A percentile compares a stretch with the other conserved stretches of the same genome.
Evolutionary conservation across 2,888 invertebrate species (phyloP).

Genomic region (Hoplodrina ambigua): DNA sequence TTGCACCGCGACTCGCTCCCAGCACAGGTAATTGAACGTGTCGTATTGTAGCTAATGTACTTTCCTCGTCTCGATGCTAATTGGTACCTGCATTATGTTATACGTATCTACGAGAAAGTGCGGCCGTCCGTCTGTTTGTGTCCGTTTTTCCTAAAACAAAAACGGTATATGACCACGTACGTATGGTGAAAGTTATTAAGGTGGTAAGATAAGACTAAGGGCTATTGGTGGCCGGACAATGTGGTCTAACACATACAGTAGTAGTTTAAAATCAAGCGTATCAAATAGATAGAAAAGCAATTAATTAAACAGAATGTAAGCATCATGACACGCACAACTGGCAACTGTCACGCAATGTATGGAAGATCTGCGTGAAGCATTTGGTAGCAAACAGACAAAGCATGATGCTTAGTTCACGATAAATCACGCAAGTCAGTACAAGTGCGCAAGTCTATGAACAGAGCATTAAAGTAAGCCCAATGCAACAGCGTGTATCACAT

Average conservation of each 20-base stretch:
- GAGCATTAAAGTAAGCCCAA: not conserved
- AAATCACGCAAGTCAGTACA: no score
- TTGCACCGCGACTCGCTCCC: slow-evolving; percentile 8
- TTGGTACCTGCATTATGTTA: slow-evolving; percentile 50
- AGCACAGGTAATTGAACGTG: slow-evolving; percentile 63
- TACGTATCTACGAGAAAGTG: slow-evolving; percentile 58
- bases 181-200: slow-evolving; percentile 44
- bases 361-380: not conserved
- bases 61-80: slow-evolving; percentile 63
- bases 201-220: slow-evolving; percentile 1
- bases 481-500: slow-evolving; percentile 3
- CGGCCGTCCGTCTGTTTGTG: slow-evolving; percentile 21
- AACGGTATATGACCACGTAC: slow-evolving; percentile 22
- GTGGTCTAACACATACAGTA: slow-evolving; percentile 2
- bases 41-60: slow-evolving; percentile 60
- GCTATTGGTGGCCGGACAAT: no score
- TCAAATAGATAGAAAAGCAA: slow-evolving; percentile 14
- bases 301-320: slow-evolving; percentile 6
- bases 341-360: slow-evolving; percentile 9
- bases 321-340: slow-evolving; percentile 8
- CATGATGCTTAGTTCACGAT: no score
- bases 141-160: slow-evolving; percentile 37
- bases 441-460: no score
- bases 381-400: not conserved
- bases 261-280: slow-evolving; percentile 9